These are phyloP conservation scores for Agriopis marginaria DNA, from an alignment of 2,888 invertebrate species.

Conservation along the genomic window DNA sequence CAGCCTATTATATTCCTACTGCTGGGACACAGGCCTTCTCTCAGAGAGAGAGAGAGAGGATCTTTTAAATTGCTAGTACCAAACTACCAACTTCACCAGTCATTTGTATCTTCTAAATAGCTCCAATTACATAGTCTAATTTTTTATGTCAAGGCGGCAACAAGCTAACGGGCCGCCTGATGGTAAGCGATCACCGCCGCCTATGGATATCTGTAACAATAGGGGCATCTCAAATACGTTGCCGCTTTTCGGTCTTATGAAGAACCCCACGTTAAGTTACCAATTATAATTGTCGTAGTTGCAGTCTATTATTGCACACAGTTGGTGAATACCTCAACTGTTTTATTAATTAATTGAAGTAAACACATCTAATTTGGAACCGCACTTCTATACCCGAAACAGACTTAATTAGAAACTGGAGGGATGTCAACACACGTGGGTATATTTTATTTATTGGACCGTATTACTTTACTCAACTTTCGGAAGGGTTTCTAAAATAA, in stretches of 20 bases:
- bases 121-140: too few species aligned
- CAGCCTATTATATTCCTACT: too few species aligned
- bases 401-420: constrained; percentile 45
- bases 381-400: constrained; percentile 30
- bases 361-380: constrained; percentile 24
- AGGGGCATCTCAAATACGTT: too few species aligned
- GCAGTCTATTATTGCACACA: not conserved
- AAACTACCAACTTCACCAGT: not conserved
- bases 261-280: too few species aligned
- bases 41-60: too few species aligned
- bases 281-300: too few species aligned
- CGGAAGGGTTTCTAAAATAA: constrained; percentile 56
- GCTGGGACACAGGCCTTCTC: too few species aligned
- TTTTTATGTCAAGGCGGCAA: too few species aligned
- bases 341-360: constrained; percentile 27
- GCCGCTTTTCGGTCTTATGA: too few species aligned
- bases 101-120: not conserved
- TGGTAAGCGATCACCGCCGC: too few species aligned
- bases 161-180: too few species aligned
- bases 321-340: not conserved
- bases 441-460: constrained; percentile 69
- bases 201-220: too few species aligned
- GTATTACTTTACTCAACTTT: constrained; percentile 70
- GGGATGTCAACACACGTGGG: constrained; percentile 59
- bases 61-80: not conserved